Base-by-base conservation (phyloP, 2,888 invertebrate genomes). In the Ophioninae sp. region DNA sequence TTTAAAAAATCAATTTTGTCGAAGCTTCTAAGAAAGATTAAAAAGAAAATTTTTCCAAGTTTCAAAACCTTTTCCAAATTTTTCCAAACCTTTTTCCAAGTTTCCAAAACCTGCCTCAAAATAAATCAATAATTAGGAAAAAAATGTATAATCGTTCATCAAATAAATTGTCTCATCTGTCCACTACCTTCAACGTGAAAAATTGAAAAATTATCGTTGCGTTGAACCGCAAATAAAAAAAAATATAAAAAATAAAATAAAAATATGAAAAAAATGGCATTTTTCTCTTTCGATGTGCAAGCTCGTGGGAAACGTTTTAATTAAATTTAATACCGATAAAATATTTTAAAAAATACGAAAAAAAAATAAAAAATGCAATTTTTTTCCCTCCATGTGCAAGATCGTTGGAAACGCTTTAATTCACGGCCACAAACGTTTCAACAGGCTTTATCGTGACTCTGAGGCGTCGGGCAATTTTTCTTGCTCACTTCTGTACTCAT, bases 341-440 rank as follows among this genome's bases (percentile, higher is more conserved):
- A 30, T 30, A 30, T 30, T 2, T 30, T 2, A 30, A 30, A 30
- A 30, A 30, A 30, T 30, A 30, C 2, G 30, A 30, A 30, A 30
- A 30, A 30, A 30, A 69, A 44, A 20, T 30, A 41, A 22, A 9
- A 61, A 59, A n/a, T 78, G 61, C 64, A 17, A 71, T 71, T 63
- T 68, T n/a, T 73, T 13, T 20, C 8, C 17, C 17, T 23, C 6
- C 22, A 3, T 39, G 39, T 22, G 39, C 41, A 41, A 51, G 37
- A 22, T 17, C 41, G 73, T 37, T 63, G 73, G 67, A 67, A 82
- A 61, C n/a, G 73, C 77, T 64, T 63, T 17, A 76, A 65, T 59
- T 67, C 37, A 22, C 65, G 20, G 39, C 37, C 72, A 77, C 51
- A 82, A 78, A 77, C 39, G 61, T 82, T 82, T 82, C 41, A 77